These are phyloP conservation scores for Hartigia nigra DNA, from an alignment of 2,888 invertebrate genomes.

Conservation along the genomic window DNA sequence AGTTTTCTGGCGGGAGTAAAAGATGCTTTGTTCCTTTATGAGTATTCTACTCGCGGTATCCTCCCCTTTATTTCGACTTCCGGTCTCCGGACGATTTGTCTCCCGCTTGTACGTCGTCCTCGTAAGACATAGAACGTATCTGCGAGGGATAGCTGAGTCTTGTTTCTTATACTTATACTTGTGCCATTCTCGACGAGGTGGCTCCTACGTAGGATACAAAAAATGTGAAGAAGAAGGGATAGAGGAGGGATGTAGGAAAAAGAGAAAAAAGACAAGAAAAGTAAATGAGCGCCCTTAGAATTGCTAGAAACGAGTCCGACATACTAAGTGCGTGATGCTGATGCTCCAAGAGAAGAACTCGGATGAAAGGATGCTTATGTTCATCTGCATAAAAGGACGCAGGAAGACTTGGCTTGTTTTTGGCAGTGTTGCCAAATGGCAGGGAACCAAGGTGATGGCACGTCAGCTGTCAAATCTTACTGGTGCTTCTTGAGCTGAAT, in stretches of 20 bases:
- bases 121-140: neutral
- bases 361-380: neutral
- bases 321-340: neutral
- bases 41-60: neutral
- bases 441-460: neutral
- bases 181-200: neutral
- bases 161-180: neutral
- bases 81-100: neutral
- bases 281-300: neutral
- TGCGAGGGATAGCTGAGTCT: neutral
- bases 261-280: neutral
- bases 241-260: neutral
- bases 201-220: neutral
- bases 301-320: neutral
- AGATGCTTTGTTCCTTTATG: slow-evolving; percentile 43
- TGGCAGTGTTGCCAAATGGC: neutral
- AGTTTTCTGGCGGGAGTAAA: slow-evolving; percentile 32
- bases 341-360: neutral
- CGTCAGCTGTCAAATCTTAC: neutral
- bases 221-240: neutral
- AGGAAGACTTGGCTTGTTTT: neutral
- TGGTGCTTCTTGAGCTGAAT: neutral
- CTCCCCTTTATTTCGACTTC: neutral
- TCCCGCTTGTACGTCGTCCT: neutral
- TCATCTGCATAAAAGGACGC: neutral